These are phyloP conservation scores for Drosophila neutralis DNA, from an alignment of 2,888 invertebrate genomes.

Conservation along the genomic window DNA sequence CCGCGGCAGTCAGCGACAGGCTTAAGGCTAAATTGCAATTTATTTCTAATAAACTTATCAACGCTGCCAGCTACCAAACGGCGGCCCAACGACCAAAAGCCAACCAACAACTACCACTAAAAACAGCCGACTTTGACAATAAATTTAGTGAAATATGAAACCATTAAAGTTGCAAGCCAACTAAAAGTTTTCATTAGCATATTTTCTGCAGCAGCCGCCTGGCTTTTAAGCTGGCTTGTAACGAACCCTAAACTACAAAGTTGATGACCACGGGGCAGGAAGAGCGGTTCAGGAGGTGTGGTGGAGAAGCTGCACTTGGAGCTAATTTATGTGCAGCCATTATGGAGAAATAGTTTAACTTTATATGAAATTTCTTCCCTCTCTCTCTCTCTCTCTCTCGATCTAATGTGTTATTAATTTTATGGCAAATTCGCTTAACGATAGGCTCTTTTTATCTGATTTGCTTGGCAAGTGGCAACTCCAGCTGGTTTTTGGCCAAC, in stretches of 20 bases:
- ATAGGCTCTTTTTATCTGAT: conserved; percentile 25
- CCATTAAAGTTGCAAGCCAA: conserved; percentile 63
- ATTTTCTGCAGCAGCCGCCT: conserved; percentile 26
- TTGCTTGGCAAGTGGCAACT: conserved; percentile 24
- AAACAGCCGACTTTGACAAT: conserved; percentile 50
- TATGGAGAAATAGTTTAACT: conserved; percentile 71
- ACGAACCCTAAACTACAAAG: conserved; percentile 74
- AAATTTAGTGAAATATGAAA: conserved; percentile 80
- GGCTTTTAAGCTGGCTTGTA: conserved; percentile 41
- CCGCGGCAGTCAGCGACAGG: conserved; percentile 19
- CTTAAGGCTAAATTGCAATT: conserved; percentile 75
- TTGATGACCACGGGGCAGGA: conserved; percentile 49
- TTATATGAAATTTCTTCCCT: conserved; percentile 61
- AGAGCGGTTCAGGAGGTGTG: background rate
- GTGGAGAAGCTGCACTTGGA: background rate
- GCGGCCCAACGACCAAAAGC: conserved; percentile 11
- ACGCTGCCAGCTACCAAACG: conserved; percentile 72
- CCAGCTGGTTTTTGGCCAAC: conserved; percentile 52
- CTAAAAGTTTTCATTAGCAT: conserved; percentile 78
- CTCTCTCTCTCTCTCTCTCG: background rate
- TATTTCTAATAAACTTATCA: conserved; percentile 81
- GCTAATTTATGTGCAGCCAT: conserved; percentile 66
- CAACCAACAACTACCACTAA: conserved; percentile 10
- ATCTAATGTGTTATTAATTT: conserved; percentile 81
- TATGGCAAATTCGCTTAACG: conserved; percentile 68